Conservation (phyloP, 2,888 invertebrate genomes). For the Hecatera dysodea region DNA sequence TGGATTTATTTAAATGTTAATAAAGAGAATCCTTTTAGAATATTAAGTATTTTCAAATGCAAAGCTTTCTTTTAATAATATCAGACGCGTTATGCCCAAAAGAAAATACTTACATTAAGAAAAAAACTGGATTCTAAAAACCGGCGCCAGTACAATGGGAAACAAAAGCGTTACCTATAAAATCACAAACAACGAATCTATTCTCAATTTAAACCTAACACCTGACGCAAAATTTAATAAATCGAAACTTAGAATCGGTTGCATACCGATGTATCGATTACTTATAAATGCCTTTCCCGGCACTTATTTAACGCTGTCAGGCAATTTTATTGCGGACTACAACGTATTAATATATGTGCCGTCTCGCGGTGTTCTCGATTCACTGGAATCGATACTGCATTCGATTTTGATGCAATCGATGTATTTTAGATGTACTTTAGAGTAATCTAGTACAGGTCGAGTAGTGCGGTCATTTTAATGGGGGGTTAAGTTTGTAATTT, state of each 20-base stretch:
- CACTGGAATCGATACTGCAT: constrained; percentile 78
- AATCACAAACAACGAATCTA: constrained; percentile 59
- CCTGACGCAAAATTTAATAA: constrained; percentile 74
- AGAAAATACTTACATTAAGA: neutral
- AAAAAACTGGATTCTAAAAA: neutral
- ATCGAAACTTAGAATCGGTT: constrained; percentile 81
- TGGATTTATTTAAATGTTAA: no score
- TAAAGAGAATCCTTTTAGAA: no score
- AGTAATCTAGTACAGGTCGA: constrained; percentile 62
- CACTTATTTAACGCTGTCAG: constrained; percentile 87
- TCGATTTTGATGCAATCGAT: constrained; percentile 77
- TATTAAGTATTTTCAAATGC: no score
- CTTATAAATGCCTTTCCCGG: constrained; percentile 86
- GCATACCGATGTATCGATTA: constrained; percentile 88
- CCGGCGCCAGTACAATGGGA: constrained; percentile 34
- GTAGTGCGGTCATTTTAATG: constrained; percentile 52
- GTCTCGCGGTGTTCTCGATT: constrained; percentile 75
- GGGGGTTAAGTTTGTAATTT: constrained; percentile 53
- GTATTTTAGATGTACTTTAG: constrained; percentile 67
- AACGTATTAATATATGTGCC: constrained; percentile 80
- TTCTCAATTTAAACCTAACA: constrained; percentile 65
- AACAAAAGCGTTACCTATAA: constrained; percentile 35
- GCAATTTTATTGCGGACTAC: constrained; percentile 80
- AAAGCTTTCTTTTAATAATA: no score
- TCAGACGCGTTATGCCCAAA: no score